Evolutionary conservation across 1,140 invertebrate genomes (phyloP).

Genomic region (Drosophila equinoxialis): DNA sequence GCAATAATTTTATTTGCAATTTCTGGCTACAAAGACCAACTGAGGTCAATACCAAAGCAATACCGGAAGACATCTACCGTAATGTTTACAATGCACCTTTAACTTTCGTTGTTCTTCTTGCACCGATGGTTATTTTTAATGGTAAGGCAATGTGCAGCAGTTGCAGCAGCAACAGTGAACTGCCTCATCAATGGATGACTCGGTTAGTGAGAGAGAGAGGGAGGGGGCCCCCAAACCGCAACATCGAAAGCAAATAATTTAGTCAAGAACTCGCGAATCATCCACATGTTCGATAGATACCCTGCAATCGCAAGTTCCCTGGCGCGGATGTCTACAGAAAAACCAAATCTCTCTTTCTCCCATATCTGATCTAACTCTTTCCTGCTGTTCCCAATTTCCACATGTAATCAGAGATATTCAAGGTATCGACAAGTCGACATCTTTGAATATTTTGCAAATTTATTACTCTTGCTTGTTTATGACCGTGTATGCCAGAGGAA

Average conservation of each 20-base stretch:
- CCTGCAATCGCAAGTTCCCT: not conserved
- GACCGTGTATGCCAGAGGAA: too few relatives aligned
- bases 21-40: conserved; percentile 11
- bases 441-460: too few relatives aligned
- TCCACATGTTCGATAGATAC: conserved; percentile 6
- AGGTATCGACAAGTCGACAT: too few relatives aligned
- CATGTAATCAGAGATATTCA: too few relatives aligned
- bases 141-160: conserved; percentile 19
- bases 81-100: conserved; percentile 32
- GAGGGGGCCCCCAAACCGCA: conserved; percentile 14
- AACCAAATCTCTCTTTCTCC: too few relatives aligned
- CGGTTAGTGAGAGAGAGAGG: not conserved
- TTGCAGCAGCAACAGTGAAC: conserved; percentile 1
- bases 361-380: too few relatives aligned
- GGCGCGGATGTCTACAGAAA: not conserved
- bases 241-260: conserved; percentile 20
- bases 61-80: conserved; percentile 28
- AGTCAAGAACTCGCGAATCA: conserved; percentile 11
- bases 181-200: conserved; percentile 13
- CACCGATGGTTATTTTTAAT: conserved; percentile 22
- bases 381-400: too few relatives aligned
- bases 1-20: conserved; percentile 30
- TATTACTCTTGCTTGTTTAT: too few relatives aligned
- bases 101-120: conserved; percentile 25
- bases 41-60: conserved; percentile 23